These are phyloP conservation scores for Cotesia glomerata DNA, from an alignment of 1,140 invertebrate species.

Conservation along the genomic window DNA sequence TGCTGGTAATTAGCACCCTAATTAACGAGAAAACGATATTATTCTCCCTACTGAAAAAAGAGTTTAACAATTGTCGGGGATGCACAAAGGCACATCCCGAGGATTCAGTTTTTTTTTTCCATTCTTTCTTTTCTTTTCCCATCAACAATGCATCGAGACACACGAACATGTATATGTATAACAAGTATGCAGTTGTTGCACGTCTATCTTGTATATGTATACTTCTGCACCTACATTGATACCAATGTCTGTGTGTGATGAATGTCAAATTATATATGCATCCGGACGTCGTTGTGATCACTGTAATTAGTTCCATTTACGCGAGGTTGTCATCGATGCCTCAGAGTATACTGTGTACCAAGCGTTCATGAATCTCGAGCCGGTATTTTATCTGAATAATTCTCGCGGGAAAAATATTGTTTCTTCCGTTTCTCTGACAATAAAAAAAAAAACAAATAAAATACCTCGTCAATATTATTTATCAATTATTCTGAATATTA, in stretches of 20 bases:
- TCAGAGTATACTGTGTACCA: not conserved
- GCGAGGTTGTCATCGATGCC: slow-evolving; percentile 23
- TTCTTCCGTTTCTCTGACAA: not conserved
- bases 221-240: not conserved
- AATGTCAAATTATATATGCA: slow-evolving; percentile 48
- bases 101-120: slow-evolving; percentile 27
- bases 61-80: slow-evolving; percentile 27
- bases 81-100: slow-evolving; percentile 27
- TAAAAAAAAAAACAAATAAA: not conserved
- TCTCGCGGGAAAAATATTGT: slow-evolving; percentile 2
- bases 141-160: slow-evolving; percentile 16
- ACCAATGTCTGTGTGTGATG: slow-evolving; percentile 4
- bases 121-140: slow-evolving; percentile 17
- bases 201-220: slow-evolving; percentile 32
- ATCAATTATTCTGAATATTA: not conserved
- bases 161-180: slow-evolving; percentile 25
- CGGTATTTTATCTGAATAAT: not conserved
- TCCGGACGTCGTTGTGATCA: slow-evolving; percentile 38
- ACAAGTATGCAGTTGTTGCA: slow-evolving; percentile 14
- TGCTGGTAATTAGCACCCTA: slow-evolving; percentile 27
- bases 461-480: not conserved
- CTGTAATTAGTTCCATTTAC: slow-evolving; percentile 51
- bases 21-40: slow-evolving; percentile 34
- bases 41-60: slow-evolving; percentile 20
- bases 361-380: slow-evolving; percentile 25